Base-by-base conservation (phyloP, 1,140 invertebrate genomes). In the Dreissena rostriformis region DNA sequence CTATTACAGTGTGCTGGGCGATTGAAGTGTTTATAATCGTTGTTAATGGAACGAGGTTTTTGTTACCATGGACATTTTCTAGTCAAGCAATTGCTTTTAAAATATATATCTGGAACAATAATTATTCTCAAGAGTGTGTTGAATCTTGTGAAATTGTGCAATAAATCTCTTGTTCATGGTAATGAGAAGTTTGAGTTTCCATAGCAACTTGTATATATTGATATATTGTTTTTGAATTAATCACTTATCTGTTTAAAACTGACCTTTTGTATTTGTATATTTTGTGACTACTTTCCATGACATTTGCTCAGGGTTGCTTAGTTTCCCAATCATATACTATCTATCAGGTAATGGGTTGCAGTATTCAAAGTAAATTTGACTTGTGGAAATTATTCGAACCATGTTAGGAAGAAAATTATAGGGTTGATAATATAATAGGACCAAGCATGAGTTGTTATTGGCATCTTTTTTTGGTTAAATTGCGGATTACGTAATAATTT, bases 31-130 rank as follows among this genome's bases (percentile, higher is more conserved):
- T n/a, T 65, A 66, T 67, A n/a, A 10, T 67, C 28, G 75, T 79
- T 79, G 77, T 66, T 79, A 71, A 55, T 65, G 51, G 55, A 66
- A 79, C 24, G 15, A 22, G 53, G 11, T 29, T 26, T 29, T 66
- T 26, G 65, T 57, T 53, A 67, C 24, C 65, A 68, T 79, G 67
- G 67, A 53, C 51, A n/a, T n/a, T 68, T 12, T 81, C 79, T 81
- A 81, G 79, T 81, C 79, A 81, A 39, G 17, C 6, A 39, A 6
- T 68, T 61, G 22, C 22, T 24, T 19, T 61, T 11, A 61, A 61
- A 61, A 61, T 19, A 19, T n/a, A n/a, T n/a, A 24, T 61, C 57
- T 19, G 22, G 57, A 6, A n/a, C 17, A 19, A 61, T n/a, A 61
- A 24, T 61, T 4, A 61, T 19, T 19, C 17, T n/a, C 22, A 24